Percentiles rank a stretch among this genome's conserved stretches.
These are phyloP conservation scores for Lemur catta DNA, from an alignment of 2,797 vertebrate genomes.

Conservation along the genomic window DNA sequence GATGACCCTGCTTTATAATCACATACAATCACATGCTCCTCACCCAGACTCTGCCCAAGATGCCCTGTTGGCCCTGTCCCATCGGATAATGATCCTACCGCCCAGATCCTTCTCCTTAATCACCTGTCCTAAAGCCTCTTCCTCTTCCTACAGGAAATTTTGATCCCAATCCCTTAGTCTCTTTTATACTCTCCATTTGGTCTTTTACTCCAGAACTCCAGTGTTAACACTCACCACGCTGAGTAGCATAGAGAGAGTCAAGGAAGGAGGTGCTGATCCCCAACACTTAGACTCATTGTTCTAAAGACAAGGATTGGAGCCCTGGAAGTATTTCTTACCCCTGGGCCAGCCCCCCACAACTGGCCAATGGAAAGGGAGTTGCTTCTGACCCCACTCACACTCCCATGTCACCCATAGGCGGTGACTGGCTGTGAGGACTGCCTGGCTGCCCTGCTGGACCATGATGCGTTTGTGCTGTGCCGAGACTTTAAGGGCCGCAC, in stretches of 20 bases:
- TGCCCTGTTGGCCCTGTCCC: neutral
- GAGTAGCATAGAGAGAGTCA: neutral
- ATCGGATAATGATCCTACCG: neutral
- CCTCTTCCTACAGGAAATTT: neutral
- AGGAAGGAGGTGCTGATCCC: neutral
- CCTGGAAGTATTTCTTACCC: neutral
- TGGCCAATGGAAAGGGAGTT: neutral
- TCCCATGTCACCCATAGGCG: constrained; percentile 83
- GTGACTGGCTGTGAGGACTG: constrained; percentile 94
- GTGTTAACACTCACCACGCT: neutral
- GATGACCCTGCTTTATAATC: neutral
- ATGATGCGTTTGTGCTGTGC: constrained; percentile 94
- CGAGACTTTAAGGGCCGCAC: constrained; percentile 94
- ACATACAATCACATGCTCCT: neutral
- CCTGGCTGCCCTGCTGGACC: constrained; percentile 94
- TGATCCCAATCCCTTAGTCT: neutral
- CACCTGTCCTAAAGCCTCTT: neutral
- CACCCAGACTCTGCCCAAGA: neutral
- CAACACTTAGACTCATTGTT: neutral
- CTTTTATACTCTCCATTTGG: neutral
- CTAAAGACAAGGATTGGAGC: neutral
- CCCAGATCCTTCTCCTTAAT: neutral
- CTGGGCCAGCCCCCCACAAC: neutral
- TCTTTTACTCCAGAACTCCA: neutral
- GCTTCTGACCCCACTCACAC: neutral